phyloP scores from a whole-genome alignment of 2,888 invertebrate genomes.

The Protophormia terraenovae region DNA sequence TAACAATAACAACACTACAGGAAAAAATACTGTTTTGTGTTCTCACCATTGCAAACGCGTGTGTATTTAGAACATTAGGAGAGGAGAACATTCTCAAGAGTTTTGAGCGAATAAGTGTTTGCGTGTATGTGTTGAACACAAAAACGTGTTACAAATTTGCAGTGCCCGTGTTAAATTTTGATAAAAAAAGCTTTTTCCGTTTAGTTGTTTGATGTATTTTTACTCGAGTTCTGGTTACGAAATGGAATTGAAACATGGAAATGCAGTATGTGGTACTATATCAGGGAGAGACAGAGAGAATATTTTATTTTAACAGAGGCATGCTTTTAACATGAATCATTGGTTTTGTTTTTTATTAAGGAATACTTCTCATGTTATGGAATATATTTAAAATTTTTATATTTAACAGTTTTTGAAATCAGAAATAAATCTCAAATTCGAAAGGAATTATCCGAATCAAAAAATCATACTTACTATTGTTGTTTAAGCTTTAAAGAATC shows the following conservation, averaged over 20 bases:
- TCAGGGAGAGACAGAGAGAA: background rate
- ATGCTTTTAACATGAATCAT: background rate
- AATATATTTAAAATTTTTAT: background rate
- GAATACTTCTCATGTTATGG: background rate
- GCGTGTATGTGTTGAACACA: slow-evolving; percentile 15
- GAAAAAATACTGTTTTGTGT: slow-evolving; percentile 31
- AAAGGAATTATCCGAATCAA: too few species aligned
- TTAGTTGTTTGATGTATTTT: slow-evolving; percentile 2
- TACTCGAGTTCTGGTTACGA: background rate
- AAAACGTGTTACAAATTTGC: slow-evolving; percentile 63
- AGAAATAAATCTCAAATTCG: too few species aligned
- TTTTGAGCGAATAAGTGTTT: background rate
- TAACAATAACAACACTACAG: slow-evolving; percentile 27
- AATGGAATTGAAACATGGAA: slow-evolving; percentile 38
- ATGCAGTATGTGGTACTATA: background rate
- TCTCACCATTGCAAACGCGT: slow-evolving; percentile 47
- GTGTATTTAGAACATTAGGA: slow-evolving; percentile 59
- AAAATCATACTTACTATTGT: too few species aligned
- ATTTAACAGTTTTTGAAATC: background rate
- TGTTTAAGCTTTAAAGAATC: too few species aligned
- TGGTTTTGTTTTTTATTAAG: background rate
- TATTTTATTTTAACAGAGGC: background rate
- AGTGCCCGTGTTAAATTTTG: slow-evolving; percentile 35
- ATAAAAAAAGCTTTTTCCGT: slow-evolving; percentile 58
- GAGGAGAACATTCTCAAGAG: slow-evolving; percentile 30